phyloP scores from a whole-genome alignment of 1,140 invertebrate species.

The Drosophila cardini region DNA sequence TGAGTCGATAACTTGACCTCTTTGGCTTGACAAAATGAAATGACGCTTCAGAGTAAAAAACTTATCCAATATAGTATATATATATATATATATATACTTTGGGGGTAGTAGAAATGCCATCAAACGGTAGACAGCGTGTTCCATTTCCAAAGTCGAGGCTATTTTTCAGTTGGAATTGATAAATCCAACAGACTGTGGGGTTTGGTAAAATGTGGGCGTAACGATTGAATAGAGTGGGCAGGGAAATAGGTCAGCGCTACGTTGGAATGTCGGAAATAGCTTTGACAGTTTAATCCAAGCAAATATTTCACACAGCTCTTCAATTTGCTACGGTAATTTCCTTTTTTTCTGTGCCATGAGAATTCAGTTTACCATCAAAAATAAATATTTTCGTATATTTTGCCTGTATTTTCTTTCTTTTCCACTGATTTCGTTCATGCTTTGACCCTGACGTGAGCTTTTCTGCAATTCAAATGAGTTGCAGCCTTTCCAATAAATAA shows the following conservation, averaged over 20 bases:
- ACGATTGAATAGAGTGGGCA: no score
- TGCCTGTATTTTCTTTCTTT: background rate
- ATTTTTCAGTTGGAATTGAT: slow-evolving; percentile 70
- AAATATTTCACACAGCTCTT: slow-evolving; percentile 37
- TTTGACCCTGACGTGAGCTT: slow-evolving; percentile 19
- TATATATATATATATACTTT: slow-evolving; percentile 31
- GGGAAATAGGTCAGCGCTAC: slow-evolving; percentile 51
- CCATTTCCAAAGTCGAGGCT: slow-evolving; percentile 62
- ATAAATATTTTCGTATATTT: slow-evolving; percentile 14
- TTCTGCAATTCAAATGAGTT: slow-evolving; percentile 39
- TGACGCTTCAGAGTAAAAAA: slow-evolving; percentile 4
- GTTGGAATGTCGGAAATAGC: slow-evolving; percentile 71
- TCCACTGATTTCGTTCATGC: background rate
- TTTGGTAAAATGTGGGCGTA: background rate
- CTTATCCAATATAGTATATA: slow-evolving; percentile 22
- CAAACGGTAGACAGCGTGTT: slow-evolving; percentile 31
- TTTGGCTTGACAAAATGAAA: slow-evolving; percentile 28
- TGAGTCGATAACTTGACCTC: slow-evolving; percentile 37
- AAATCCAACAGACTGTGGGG: slow-evolving; percentile 49
- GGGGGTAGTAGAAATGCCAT: slow-evolving; percentile 12
- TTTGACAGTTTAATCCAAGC: slow-evolving; percentile 65
- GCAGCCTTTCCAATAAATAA: slow-evolving; percentile 33
- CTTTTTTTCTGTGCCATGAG: slow-evolving; percentile 25
- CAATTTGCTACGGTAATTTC: slow-evolving; percentile 50
- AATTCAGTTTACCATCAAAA: slow-evolving; percentile 16